Evolutionary conservation across 2,888 invertebrate species (phyloP).

Genomic region (Drosophila limbata): DNA sequence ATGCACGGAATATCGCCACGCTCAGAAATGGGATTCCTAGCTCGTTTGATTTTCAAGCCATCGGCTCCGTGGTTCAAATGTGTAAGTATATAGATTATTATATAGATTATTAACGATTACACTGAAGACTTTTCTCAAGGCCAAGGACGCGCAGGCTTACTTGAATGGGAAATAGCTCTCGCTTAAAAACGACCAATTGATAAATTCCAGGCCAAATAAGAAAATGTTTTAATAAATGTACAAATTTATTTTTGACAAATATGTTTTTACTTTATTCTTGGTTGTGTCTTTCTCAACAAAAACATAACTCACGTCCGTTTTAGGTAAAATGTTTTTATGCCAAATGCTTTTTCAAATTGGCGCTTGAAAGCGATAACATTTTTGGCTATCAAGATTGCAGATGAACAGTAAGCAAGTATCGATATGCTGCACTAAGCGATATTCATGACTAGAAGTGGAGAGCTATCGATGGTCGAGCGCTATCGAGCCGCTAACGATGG

Average conservation of each 20-base stretch:
- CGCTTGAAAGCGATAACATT: too few species aligned
- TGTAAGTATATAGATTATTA: constrained; percentile 86
- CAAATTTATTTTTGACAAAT: background rate
- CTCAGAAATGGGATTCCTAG: constrained; percentile 89
- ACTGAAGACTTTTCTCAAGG: constrained; percentile 22
- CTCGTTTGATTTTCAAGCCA: constrained; percentile 89
- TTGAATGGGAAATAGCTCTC: constrained; percentile 20
- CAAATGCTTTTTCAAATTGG: too few species aligned
- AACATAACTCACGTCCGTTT: background rate
- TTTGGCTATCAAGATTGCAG: too few species aligned
- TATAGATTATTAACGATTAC: background rate
- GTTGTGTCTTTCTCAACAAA: background rate
- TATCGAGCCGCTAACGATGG: too few species aligned
- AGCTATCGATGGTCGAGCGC: too few species aligned
- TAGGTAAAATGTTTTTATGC: background rate
- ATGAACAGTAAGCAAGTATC: background rate
- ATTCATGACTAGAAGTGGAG: background rate
- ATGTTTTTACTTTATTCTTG: background rate
- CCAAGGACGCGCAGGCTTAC: constrained; percentile 44
- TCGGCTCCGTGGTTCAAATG: constrained; percentile 93
- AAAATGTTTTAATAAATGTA: background rate
- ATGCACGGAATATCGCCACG: constrained; percentile 94
- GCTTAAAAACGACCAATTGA: background rate
- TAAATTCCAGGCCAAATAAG: constrained; percentile 8
- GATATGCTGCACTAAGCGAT: background rate